Conservation (phyloP, 1,140 invertebrate species). For the Anthonomus grandis region DNA sequence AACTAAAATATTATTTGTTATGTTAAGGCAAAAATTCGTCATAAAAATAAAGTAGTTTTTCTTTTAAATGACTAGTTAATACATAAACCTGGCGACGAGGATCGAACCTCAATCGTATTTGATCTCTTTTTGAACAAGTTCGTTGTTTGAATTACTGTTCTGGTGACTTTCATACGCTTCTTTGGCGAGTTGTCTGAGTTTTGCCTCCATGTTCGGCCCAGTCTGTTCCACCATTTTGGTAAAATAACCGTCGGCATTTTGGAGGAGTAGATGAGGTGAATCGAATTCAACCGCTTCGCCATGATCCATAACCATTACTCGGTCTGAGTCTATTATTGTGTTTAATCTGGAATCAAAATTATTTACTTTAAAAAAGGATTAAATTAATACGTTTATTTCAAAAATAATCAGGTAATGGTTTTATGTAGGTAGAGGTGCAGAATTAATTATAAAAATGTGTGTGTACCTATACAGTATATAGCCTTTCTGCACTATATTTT, state of each 20-base stretch:
- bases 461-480: no score
- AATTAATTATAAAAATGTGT: no score
- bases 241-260: conserved; percentile 57
- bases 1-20: no score
- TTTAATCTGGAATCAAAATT: no score
- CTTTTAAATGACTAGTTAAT: no score
- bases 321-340: conserved; percentile 46
- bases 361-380: background rate
- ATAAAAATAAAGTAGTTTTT: no score
- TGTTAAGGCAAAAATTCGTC: no score
- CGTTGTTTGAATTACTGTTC: no score
- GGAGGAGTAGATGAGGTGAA: conserved; percentile 42
- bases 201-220: conserved; percentile 26
- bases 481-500: no score
- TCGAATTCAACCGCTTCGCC: conserved; percentile 46
- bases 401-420: background rate
- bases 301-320: conserved; percentile 46
- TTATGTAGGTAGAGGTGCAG: background rate
- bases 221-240: conserved; percentile 69
- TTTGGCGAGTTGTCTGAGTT: conserved; percentile 30
- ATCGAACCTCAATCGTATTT: background rate
- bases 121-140: background rate
- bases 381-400: background rate
- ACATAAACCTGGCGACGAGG: no score
- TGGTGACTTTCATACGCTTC: conserved; percentile 33